Conservation (phyloP, 1,140 invertebrate genomes). For the Thrips palmi region DNA sequence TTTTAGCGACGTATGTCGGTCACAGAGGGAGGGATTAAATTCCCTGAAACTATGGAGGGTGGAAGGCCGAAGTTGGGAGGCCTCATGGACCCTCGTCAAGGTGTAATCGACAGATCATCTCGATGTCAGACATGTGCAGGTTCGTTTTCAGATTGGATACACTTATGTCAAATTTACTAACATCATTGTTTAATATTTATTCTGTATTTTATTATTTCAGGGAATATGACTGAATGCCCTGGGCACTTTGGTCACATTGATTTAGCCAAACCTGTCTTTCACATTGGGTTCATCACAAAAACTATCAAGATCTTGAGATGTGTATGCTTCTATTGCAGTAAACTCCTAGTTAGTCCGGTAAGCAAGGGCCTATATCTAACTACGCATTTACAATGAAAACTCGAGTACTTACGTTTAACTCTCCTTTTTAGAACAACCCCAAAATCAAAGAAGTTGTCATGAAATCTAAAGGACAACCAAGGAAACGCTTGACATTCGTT, state of each 20-base stretch:
- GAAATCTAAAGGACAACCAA: constrained; percentile 92
- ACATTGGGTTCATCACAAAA: constrained; percentile 95
- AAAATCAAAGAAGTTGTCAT: constrained; percentile 94
- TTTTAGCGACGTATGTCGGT: constrained; percentile 87
- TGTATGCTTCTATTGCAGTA: constrained; percentile 96
- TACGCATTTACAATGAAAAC: not conserved
- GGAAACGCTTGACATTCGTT: constrained; percentile 84
- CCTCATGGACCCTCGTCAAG: constrained; percentile 97
- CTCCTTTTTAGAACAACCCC: constrained; percentile 54
- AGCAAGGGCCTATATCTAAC: constrained; percentile 23
- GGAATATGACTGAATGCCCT: constrained; percentile 94
- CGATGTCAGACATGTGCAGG: constrained; percentile 96
- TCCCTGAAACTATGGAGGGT: constrained; percentile 95
- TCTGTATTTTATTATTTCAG: constrained; percentile 15
- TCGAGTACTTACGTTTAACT: constrained; percentile 5
- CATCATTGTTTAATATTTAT: constrained; percentile 4
- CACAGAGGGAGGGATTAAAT: constrained; percentile 90
- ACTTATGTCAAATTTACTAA: not conserved
- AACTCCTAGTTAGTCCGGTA: constrained; percentile 83
- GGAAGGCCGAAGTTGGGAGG: constrained; percentile 93
- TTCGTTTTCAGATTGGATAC: constrained; percentile 8
- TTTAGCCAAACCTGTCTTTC: constrained; percentile 95
- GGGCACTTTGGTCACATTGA: constrained; percentile 99
- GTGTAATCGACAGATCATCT: constrained; percentile 84
- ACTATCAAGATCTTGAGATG: constrained; percentile 91